Evolutionary conservation across 2,113 vertebrate species (phyloP).

Genomic region (Coracopsis vasa): DNA sequence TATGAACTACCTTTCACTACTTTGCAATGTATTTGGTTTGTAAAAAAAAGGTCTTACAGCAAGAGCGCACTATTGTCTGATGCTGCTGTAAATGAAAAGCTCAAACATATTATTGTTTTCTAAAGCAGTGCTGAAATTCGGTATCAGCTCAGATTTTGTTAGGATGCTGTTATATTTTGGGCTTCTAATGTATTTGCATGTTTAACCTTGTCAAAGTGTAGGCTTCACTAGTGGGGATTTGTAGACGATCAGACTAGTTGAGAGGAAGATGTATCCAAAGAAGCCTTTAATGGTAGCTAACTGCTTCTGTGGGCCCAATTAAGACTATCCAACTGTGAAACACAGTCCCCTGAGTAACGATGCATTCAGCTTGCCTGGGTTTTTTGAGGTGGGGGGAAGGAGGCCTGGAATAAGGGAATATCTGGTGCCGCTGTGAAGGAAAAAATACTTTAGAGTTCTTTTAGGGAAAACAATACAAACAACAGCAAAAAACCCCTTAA

Average conservation of each 20-base stretch:
- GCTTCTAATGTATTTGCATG: not conserved
- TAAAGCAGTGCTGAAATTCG: not conserved
- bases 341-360: not conserved
- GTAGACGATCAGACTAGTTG: slow-evolving; percentile 1
- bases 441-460: not conserved
- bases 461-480: not conserved
- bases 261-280: slow-evolving; percentile 39
- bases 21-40: not conserved
- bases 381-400: slow-evolving; percentile 1
- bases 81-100: not conserved
- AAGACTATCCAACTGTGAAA: slow-evolving; percentile 48
- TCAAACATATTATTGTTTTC: not conserved
- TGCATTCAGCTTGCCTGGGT: not conserved
- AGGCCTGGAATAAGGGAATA: not conserved
- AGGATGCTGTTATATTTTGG: not conserved
- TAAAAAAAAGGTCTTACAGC: not conserved
- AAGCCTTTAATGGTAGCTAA: slow-evolving; percentile 54
- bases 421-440: not conserved
- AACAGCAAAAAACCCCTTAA: too few species aligned
- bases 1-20: not conserved
- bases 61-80: accelerated
- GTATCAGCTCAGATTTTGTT: not conserved
- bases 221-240: slow-evolving; percentile 28
- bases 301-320: slow-evolving; percentile 62
- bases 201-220: not conserved